Evolutionary conservation across 2,888 invertebrate genomes (phyloP).

Genomic region (Halictus quadricinctus): DNA sequence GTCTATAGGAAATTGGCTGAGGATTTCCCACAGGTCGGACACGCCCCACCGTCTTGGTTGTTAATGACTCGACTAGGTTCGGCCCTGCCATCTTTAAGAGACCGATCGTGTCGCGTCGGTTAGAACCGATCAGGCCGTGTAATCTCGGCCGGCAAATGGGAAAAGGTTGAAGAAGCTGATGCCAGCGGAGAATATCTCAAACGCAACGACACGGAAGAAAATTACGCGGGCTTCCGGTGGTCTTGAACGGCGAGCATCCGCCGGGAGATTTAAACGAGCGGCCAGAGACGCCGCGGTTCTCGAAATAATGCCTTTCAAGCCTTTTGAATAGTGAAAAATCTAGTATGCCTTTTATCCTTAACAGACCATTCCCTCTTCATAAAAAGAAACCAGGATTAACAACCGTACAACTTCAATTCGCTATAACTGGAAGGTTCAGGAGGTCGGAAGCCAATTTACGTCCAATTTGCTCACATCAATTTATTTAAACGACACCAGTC

Average conservation of each 20-base stretch:
- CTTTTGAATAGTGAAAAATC: not conserved
- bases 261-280: constrained; percentile 27
- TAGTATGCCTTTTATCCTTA: not conserved
- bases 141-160: constrained; percentile 27
- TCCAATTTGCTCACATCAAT: no score
- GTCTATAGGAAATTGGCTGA: constrained; percentile 47
- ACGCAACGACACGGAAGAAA: constrained; percentile 47
- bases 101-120: constrained; percentile 16
- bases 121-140: constrained; percentile 9
- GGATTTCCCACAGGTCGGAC: constrained; percentile 38
- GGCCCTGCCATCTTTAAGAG: constrained; percentile 35
- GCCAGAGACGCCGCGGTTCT: not conserved
- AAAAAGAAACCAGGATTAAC: not conserved
- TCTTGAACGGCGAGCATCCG: constrained; percentile 9
- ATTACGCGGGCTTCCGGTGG: constrained; percentile 33
- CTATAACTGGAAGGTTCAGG: no score
- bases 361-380: not conserved
- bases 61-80: constrained; percentile 57
- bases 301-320: not conserved
- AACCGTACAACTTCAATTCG: no score
- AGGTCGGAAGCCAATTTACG: no score
- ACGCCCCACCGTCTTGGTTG: constrained; percentile 37
- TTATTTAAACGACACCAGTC: no score
- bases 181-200: constrained; percentile 34
- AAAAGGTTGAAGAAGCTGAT: constrained; percentile 30